Percentiles rank a stretch among this genome's conserved stretches.
phyloP scores from a whole-genome alignment of 2,113 vertebrate species.

The Kryptolebias marmoratus region DNA sequence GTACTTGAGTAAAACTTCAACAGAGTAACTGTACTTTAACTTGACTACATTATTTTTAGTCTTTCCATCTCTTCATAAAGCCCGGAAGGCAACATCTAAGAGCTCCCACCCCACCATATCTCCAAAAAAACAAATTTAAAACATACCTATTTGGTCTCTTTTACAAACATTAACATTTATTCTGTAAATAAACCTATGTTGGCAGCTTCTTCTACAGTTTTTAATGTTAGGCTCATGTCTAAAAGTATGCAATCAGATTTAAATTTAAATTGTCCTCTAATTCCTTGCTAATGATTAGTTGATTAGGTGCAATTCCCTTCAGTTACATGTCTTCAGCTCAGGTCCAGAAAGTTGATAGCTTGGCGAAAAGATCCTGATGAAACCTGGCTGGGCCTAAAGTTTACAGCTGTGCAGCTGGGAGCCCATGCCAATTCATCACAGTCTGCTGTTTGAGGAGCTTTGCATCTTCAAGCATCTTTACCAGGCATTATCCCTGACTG shows the following conservation, averaged over 20 bases:
- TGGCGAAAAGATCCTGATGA: slow-evolving; percentile 78
- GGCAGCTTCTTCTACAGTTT: slow-evolving; percentile 1
- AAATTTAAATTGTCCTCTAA: slow-evolving; percentile 60
- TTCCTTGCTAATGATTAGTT: slow-evolving; percentile 73
- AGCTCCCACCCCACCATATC: neutral
- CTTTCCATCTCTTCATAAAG: too few species aligned
- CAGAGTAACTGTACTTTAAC: too few species aligned
- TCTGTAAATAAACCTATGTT: slow-evolving; percentile 45
- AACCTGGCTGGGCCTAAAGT: slow-evolving; percentile 59
- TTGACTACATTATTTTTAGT: too few species aligned
- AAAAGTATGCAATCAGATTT: slow-evolving; percentile 59
- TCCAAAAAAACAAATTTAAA: too few species aligned
- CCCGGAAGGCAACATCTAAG: slow-evolving; percentile 9
- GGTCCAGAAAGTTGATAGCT: slow-evolving; percentile 63
- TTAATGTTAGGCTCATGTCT: slow-evolving; percentile 32
- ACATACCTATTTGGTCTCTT: slow-evolving; percentile 40
- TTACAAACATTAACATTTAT: slow-evolving; percentile 39
- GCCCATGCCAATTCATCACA: slow-evolving; percentile 61
- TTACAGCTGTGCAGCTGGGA: slow-evolving; percentile 66
- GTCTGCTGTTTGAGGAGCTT: slow-evolving; percentile 63
- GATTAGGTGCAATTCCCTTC: slow-evolving; percentile 65
- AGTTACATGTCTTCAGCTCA: slow-evolving; percentile 58
- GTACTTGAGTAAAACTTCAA: too few species aligned
- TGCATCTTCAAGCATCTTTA: slow-evolving; percentile 58
- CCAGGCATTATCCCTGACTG: slow-evolving; percentile 51